Evolutionary conservation across 1,140 invertebrate species (phyloP).

Genomic region (Zaprionus kolodkinae): DNA sequence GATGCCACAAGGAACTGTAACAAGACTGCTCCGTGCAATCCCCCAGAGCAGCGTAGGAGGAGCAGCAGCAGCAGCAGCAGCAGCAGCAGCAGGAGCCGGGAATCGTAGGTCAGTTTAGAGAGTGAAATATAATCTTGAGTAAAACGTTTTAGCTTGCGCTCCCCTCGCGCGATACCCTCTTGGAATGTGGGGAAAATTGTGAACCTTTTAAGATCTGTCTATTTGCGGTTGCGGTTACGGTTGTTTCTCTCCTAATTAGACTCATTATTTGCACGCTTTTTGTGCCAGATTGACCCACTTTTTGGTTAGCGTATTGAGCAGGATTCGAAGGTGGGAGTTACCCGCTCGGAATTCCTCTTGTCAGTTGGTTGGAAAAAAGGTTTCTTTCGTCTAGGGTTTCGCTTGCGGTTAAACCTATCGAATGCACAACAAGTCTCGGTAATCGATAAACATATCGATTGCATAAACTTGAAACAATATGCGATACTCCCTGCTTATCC

Average conservation of each 20-base stretch:
- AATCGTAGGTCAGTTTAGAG: conserved; percentile 30
- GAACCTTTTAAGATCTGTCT: conserved; percentile 1
- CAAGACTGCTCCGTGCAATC: conserved; percentile 23
- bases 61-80: neutral
- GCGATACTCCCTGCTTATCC: no score
- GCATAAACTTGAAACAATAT: neutral
- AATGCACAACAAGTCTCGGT: neutral
- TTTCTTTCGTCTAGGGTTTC: neutral
- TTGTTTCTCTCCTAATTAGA: neutral
- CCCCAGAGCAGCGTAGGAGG: neutral
- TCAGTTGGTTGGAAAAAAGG: no score
- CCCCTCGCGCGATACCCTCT: neutral
- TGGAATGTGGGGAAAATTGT: neutral
- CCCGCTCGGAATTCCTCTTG: neutral
- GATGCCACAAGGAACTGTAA: conserved; percentile 28
- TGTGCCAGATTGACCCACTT: neutral
- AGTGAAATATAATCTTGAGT: conserved; percentile 22
- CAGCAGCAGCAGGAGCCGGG: neutral
- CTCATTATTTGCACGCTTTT: neutral
- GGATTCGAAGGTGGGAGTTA: neutral
- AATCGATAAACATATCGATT: neutral
- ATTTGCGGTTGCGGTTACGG: neutral
- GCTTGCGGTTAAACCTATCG: no score
- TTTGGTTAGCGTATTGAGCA: neutral
- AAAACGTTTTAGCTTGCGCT: neutral